Base-by-base conservation (phyloP, 2,888 invertebrate species). In the Drosophila sordidapex region DNA sequence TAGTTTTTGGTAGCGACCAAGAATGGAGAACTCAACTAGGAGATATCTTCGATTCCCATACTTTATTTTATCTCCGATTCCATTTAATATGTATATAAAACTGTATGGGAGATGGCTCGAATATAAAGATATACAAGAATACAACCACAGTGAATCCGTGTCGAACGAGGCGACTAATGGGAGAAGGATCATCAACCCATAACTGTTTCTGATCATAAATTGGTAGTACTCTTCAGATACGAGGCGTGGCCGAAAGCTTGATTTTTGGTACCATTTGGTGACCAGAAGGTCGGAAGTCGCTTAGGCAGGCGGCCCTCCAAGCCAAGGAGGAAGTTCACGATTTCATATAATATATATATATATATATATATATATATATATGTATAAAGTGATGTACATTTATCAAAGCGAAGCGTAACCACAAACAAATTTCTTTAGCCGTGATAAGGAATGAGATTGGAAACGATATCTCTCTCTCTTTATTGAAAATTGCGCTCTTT, bases 391-490 rank as follows among this genome's bases (percentile, higher is more conserved):
- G 6, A 43, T 21, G 46, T 46, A 21, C 7, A 46, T 46, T 15
- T 46, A 21, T 46, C 21, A 4, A 63, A 38, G 46, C 25, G 27
- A 18, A 35, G 43, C 59, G 63, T 79, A 80, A 77, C 80, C 80
- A 62, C 48, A 52, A 56, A 65, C 57, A 67, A 76, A 76, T 70
- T 60, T 60, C 61, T 69, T 69, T 36, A 53, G 61, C 21, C 25
- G 38, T 62, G 76, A 76, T 80, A 77, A 80, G 76, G 61, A 80
- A 51, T 59, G 29, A 65, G 71, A 77, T 80, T 76, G 57, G 58
- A 49, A 62, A 68, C 63, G 35, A 27, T 29, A 25, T 27, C 27
- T 38, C 33, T 31, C 15, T 64, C 18, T 59, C 65, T 6, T 51
- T 54, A 33, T 35, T 75, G 58, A 13, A 49, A n/a, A 35, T 70